Evolutionary conservation across 2,888 invertebrate species (phyloP).

Genomic region (Criorhina ranunculi): DNA sequence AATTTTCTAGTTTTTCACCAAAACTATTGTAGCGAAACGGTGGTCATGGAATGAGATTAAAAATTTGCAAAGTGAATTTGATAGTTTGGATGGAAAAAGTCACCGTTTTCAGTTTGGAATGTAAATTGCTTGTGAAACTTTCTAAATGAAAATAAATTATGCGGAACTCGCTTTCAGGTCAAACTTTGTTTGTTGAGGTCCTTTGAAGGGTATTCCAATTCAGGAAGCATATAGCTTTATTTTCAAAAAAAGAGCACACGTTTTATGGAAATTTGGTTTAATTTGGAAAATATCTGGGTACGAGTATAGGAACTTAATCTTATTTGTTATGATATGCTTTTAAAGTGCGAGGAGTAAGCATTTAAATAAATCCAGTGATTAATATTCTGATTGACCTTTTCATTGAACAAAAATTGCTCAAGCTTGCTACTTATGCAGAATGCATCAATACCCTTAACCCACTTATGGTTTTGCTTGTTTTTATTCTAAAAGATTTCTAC

Average conservation of each 20-base stretch:
- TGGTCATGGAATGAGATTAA: conserved; percentile 30
- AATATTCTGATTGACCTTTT: no score
- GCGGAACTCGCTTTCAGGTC: conserved; percentile 5
- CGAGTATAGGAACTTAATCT: neutral
- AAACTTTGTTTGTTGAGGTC: neutral
- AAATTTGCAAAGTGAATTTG: conserved; percentile 47
- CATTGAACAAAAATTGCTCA: neutral
- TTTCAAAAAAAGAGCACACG: no score
- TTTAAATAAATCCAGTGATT: no score
- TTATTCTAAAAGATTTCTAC: neutral
- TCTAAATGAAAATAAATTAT: conserved; percentile 22
- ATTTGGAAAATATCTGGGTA: no score
- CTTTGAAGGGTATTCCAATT: neutral
- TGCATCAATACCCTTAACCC: conserved; percentile 3
- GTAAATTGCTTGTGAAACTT: conserved; percentile 21
- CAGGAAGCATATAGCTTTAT: neutral
- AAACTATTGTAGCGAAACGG: neutral
- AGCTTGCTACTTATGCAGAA: neutral
- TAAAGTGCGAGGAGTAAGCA: neutral
- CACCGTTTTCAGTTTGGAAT: conserved; percentile 16
- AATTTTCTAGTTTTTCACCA: neutral
- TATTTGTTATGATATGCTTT: neutral
- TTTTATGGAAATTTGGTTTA: no score
- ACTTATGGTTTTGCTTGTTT: neutral
- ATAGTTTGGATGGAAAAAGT: conserved; percentile 2